phyloP scores from a whole-genome alignment of 1,140 invertebrate species.

The Colletes latitarsis region DNA sequence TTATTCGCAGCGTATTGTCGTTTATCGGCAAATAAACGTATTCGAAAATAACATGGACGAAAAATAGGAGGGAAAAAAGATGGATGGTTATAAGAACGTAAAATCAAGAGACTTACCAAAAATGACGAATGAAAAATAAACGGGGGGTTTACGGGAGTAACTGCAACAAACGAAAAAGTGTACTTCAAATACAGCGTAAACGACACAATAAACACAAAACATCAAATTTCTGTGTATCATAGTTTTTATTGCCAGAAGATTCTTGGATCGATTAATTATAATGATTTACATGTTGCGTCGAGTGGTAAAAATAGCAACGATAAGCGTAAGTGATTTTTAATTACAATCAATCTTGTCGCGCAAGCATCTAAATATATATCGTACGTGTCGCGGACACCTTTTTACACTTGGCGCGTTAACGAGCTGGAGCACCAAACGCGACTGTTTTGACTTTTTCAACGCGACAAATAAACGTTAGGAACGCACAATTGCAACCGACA shows the following conservation, averaged over 20 bases:
- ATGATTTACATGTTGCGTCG: neutral
- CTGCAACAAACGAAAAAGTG: slow-evolving; percentile 58
- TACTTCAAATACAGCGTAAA: slow-evolving; percentile 22
- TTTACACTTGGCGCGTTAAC: neutral
- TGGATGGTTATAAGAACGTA: slow-evolving; percentile 9
- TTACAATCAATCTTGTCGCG: neutral
- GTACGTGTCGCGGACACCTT: neutral
- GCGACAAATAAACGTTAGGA: neutral
- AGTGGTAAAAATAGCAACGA: neutral
- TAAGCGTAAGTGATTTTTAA: neutral
- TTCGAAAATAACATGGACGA: neutral
- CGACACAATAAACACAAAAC: slow-evolving; percentile 16
- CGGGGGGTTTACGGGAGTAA: slow-evolving; percentile 38
- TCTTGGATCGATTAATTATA: neutral
- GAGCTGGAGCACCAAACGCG: neutral
- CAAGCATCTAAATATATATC: neutral
- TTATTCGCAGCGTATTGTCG: neutral
- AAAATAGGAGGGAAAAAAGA: neutral
- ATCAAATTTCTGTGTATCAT: neutral
- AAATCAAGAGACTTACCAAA: slow-evolving; percentile 56
- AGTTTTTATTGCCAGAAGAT: slow-evolving; percentile 18
- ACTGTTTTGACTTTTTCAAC: neutral
- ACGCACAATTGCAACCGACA: neutral
- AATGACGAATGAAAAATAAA: slow-evolving; percentile 57
- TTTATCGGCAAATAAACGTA: neutral